These are phyloP conservation scores for Drosophila seguyi DNA, from an alignment of 1,140 invertebrate species.

Conservation along the genomic window DNA sequence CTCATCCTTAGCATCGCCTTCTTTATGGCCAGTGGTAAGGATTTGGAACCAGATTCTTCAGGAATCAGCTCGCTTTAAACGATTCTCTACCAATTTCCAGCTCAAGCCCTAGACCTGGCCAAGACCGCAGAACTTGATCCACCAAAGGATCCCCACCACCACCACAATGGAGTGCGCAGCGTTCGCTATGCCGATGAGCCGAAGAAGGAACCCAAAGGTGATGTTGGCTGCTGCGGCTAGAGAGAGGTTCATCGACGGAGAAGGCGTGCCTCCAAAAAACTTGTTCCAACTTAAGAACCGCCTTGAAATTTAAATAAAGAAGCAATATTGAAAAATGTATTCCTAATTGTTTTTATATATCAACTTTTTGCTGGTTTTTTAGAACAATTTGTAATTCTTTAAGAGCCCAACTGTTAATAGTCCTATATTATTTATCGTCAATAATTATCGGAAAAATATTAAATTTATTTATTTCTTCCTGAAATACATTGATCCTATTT, in stretches of 20 bases:
- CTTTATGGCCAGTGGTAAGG: slow-evolving; percentile 52
- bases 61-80: not conserved
- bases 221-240: slow-evolving; percentile 61
- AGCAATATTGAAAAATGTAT: slow-evolving; percentile 60
- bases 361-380: not conserved
- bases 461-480: too few species aligned
- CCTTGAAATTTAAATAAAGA: slow-evolving; percentile 61
- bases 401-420: not conserved
- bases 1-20: slow-evolving; percentile 49
- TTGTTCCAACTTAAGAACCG: slow-evolving; percentile 10
- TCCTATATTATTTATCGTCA: too few species aligned
- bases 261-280: slow-evolving; percentile 7
- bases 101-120: not conserved
- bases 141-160: slow-evolving; percentile 2
- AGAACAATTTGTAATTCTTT: not conserved
- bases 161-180: slow-evolving; percentile 19
- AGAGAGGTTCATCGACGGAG: too few species aligned
- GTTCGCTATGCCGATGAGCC: not conserved
- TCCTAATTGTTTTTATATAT: not conserved
- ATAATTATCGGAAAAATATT: too few species aligned
- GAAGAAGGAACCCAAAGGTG: not conserved
- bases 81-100: slow-evolving; percentile 10
- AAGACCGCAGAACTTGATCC: not conserved
- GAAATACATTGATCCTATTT: too few species aligned
- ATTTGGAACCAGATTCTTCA: not conserved